Base-by-base conservation (phyloP, 2,888 invertebrate genomes). In the Deilephila porcellus region DNA sequence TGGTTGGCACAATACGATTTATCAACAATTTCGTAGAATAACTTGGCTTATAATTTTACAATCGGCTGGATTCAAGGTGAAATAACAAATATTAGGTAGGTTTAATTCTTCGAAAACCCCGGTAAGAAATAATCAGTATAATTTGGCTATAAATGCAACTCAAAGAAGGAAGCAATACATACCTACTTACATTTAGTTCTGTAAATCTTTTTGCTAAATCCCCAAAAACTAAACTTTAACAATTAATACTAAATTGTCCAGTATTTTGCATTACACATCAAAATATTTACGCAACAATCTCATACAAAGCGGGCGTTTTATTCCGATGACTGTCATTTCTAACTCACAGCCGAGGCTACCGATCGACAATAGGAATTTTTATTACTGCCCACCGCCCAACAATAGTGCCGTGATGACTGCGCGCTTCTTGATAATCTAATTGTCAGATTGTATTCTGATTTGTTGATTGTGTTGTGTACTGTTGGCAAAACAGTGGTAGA, bases 361-460 rank as follows among this genome's bases (percentile, higher is more conserved):
- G 73, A 73, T 71, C 56, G 56, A 73, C 73, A 74, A 74, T 73
- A 82, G 80, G 78, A 79, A 81, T 85, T 86, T 86, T 84, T 83
- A 83, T 83, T 82, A 79, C 82, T 84, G 82, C 80, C 84, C 83
- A 80, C 82, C 80, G 75, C 76, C 72, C 79, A 82, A 91, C 91
- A 92, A 92, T 90, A 77, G 83, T 71, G 79, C 78, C 78, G 84
- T 75, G 87, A 89, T 93, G 93, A 93, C 88, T 87, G 71, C 77
- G 88, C 89, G 84, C 83, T 86, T 85, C 83, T 77, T 81, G 87
- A 88, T 91, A 90, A 92, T 92, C 90, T 92, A 90, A 93, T 93
- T 92, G 93, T 92, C 86, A 87, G 90, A 86, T 89, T 89, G 88
- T 90, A 87, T 88, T 89, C 87, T 85, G 87, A 89, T 90, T 90